Percentiles rank a stretch among this genome's conserved stretches.
These are phyloP conservation scores for Cremastinae sp. DNA, from an alignment of 2,888 invertebrate genomes.

Conservation along the genomic window DNA sequence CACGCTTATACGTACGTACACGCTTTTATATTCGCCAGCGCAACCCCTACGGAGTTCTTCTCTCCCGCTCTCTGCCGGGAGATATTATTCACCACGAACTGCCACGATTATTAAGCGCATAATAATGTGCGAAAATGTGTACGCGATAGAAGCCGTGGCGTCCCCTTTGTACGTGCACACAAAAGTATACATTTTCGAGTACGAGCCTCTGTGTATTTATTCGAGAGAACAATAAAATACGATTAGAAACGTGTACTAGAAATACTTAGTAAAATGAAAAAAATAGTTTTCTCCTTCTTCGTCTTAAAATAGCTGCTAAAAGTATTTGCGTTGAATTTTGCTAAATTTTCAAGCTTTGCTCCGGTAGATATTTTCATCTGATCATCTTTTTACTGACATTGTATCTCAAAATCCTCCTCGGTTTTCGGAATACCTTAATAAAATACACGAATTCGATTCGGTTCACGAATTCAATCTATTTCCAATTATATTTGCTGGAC, in stretches of 20 bases:
- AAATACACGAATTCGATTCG: constrained; percentile 45
- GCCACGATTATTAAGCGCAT: constrained; percentile 56
- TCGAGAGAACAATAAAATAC: constrained; percentile 37
- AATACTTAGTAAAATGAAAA: too few species aligned
- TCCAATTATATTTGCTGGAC: constrained; percentile 52
- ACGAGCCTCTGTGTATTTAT: constrained; percentile 5
- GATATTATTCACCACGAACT: constrained; percentile 53
- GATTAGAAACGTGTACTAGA: constrained; percentile 9
- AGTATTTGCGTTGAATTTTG: too few species aligned
- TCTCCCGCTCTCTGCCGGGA: constrained; percentile 58
- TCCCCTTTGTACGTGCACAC: neutral
- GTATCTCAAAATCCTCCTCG: neutral
- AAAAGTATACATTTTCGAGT: constrained; percentile 1
- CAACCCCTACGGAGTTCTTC: constrained; percentile 61
- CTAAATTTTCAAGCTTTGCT: too few species aligned
- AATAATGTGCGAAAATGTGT: constrained; percentile 48
- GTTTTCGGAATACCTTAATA: constrained; percentile 36
- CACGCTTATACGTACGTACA: constrained; percentile 31
- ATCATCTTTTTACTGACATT: too few species aligned
- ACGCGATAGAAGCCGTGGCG: constrained; percentile 5
- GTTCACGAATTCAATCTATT: constrained; percentile 61
- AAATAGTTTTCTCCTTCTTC: too few species aligned
- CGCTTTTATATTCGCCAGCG: constrained; percentile 57
- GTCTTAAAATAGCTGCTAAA: too few species aligned
- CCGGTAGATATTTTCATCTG: too few species aligned